Conservation (phyloP, 1,140 invertebrate species). For the Drosophila mojavensis region DNA sequence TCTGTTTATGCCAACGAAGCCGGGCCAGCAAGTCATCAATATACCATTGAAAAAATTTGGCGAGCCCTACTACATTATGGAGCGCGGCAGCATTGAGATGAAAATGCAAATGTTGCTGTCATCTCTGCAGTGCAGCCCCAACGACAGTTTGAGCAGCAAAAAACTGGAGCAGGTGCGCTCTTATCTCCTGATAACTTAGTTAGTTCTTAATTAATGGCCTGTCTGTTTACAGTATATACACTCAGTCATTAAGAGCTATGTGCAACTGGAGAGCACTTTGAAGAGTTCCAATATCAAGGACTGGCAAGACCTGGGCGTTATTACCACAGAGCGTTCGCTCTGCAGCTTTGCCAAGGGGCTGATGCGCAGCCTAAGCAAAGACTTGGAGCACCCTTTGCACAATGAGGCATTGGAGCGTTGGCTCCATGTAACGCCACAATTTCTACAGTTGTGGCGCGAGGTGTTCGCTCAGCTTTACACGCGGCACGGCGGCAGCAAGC, state of each 20-base stretch:
- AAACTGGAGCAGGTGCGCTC: conserved; percentile 71
- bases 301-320: conserved; percentile 85
- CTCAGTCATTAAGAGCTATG: conserved; percentile 78
- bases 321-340: conserved; percentile 85
- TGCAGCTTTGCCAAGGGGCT: conserved; percentile 85
- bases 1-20: conserved; percentile 69
- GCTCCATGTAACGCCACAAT: conserved; percentile 77
- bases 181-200: neutral
- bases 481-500: conserved; percentile 76
- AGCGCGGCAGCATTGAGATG: conserved; percentile 72
- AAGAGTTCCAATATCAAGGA: conserved; percentile 79
- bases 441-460: conserved; percentile 84
- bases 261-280: conserved; percentile 64
- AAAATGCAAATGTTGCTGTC: conserved; percentile 68
- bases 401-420: conserved; percentile 72
- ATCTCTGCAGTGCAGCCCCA: conserved; percentile 47
- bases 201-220: neutral
- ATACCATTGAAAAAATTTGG: conserved; percentile 63
- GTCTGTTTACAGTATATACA: conserved; percentile 70
- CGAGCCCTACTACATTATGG: conserved; percentile 76
- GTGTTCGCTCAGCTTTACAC: conserved; percentile 85
- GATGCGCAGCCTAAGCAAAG: conserved; percentile 74
- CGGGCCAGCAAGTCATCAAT: conserved; percentile 57
- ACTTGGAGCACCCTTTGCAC: conserved; percentile 67
- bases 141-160: conserved; percentile 66